Percentiles rank a stretch among this genome's conserved stretches.
Conservation (phyloP, 37 sponge, comb jelly and placozoan genomes). For the Dysidea cf. avara region DNA sequence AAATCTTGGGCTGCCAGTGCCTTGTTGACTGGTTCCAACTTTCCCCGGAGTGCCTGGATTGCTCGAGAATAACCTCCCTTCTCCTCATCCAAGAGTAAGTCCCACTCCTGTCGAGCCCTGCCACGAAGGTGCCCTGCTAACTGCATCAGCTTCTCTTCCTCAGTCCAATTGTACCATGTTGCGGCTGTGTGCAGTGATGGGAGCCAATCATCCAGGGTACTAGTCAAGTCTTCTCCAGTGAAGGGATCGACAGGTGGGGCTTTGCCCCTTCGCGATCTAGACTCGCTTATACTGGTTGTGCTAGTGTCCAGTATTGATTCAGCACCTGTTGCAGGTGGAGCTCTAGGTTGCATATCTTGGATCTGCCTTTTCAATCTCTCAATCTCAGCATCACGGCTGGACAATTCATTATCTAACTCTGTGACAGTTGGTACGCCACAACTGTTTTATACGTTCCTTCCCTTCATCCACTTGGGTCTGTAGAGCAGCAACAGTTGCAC, state of each 20-base stretch:
- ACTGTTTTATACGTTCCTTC: background rate
- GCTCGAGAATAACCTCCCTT: background rate
- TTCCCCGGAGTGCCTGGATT: background rate
- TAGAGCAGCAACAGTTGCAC: background rate
- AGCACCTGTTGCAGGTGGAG: too few relatives aligned
- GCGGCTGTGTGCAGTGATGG: conserved; percentile 17
- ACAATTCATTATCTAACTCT: conserved; percentile 3
- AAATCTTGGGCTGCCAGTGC: conserved; percentile 22
- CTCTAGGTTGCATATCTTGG: too few relatives aligned
- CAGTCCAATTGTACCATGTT: conserved; percentile 19
- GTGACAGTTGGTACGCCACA: conserved; percentile 8
- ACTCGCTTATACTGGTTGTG: too few relatives aligned
- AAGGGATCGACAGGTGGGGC: conserved; percentile 22
- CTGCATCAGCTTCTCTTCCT: conserved; percentile 27
- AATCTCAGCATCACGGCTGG: conserved; percentile 7
- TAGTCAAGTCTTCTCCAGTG: conserved; percentile 8
- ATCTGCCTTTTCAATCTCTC: too few relatives aligned
- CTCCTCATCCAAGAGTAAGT: background rate
- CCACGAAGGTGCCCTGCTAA: conserved; percentile 22
- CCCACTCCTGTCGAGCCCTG: conserved; percentile 29
- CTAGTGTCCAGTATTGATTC: too few relatives aligned
- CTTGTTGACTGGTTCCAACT: conserved; percentile 19
- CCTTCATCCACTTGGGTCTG: conserved; percentile 2
- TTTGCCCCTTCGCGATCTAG: too few relatives aligned
- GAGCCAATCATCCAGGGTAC: conserved; percentile 13